phyloP scores from a whole-genome alignment of 2,888 invertebrate genomes.

The Crematogaster levior region DNA sequence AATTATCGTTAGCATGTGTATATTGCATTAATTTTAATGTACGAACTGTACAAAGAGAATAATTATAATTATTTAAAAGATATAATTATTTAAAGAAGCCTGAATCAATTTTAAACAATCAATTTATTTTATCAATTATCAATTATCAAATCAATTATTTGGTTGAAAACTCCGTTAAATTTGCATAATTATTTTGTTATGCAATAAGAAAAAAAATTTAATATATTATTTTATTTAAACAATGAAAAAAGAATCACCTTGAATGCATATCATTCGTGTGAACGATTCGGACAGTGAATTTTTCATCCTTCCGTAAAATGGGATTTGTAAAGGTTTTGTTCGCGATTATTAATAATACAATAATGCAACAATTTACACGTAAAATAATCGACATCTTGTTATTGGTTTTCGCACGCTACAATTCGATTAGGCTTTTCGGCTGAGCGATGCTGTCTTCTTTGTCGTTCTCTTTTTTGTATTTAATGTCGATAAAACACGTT shows the following conservation, averaged over 20 bases:
- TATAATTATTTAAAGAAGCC: too few species aligned
- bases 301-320: constrained; percentile 76
- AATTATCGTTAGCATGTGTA: constrained; percentile 4
- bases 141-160: too few species aligned
- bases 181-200: not conserved
- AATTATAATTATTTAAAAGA: too few species aligned
- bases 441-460: not conserved
- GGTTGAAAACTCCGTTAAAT: not conserved
- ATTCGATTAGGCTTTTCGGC: not conserved
- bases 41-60: too few species aligned
- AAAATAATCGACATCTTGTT: constrained; percentile 50
- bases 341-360: constrained; percentile 44
- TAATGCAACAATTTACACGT: constrained; percentile 36
- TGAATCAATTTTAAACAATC: too few species aligned
- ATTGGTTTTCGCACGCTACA: not conserved
- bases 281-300: constrained; percentile 90
- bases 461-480: not conserved
- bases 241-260: constrained; percentile 79
- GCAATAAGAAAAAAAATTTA: constrained; percentile 5
- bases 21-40: not conserved
- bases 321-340: constrained; percentile 64
- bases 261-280: constrained; percentile 98
- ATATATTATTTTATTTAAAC: not conserved
- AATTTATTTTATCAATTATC: too few species aligned
- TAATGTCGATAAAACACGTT: not conserved